phyloP scores from a whole-genome alignment of 2,113 vertebrate genomes.

The Oriolus oriolus region DNA sequence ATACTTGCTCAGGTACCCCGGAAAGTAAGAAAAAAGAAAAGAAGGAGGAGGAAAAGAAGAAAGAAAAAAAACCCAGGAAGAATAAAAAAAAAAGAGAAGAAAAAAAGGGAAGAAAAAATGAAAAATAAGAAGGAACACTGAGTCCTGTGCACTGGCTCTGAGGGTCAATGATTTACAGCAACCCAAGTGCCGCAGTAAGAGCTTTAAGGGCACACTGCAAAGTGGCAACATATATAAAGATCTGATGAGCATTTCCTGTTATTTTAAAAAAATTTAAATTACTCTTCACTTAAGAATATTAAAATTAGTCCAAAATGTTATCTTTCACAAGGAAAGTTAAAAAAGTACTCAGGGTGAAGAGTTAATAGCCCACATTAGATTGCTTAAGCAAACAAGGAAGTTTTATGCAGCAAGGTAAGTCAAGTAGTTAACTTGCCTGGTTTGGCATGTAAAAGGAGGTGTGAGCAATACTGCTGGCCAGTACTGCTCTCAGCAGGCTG shows the following conservation, averaged over 20 bases:
- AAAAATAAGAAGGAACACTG: background rate
- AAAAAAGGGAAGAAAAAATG: accelerated
- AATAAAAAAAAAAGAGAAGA: too few relatives aligned
- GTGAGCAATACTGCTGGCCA: background rate
- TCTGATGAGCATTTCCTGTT: background rate
- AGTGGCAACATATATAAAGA: background rate
- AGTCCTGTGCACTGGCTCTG: background rate
- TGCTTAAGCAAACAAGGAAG: background rate
- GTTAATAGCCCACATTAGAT: background rate
- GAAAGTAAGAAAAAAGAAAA: background rate
- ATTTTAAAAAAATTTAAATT: background rate
- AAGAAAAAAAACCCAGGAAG: too few relatives aligned
- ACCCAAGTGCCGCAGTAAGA: background rate
- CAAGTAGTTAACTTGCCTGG: background rate
- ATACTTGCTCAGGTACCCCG: background rate
- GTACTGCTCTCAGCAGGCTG: background rate
- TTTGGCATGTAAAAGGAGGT: background rate
- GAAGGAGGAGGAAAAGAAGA: too few relatives aligned
- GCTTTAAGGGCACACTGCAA: background rate
- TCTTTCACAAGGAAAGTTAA: background rate
- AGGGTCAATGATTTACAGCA: background rate
- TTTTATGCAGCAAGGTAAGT: background rate
- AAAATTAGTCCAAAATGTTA: background rate
- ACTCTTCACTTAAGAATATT: background rate
- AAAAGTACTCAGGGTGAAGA: background rate